Evolutionary conservation across 2,888 invertebrate genomes (phyloP), one percentile per base, ranked within the genome.

Genomic region (Tolmerus cingulatus): DNA sequence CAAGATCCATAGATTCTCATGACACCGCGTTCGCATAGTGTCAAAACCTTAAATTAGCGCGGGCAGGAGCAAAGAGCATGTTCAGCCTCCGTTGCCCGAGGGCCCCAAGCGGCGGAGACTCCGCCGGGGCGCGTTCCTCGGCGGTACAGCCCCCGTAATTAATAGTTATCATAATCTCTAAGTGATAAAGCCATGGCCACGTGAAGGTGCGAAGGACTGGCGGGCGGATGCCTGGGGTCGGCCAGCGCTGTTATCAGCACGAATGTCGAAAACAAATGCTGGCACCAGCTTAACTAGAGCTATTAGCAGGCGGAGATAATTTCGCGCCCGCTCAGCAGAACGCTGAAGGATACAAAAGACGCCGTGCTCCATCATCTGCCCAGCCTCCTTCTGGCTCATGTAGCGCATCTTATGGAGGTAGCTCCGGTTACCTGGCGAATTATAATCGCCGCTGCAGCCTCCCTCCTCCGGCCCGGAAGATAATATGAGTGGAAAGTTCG

Each of bases 1-100:
- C 57, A 86, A 78, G 78, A 86, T 79, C 79, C 86, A 86, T 79
- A 86, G 57, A 78, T 86, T 86, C 86, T 79, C 86, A 86, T 79
- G 86, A 86, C 86, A 86, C 77, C 37, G 78, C 86, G 43, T 79
- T 86, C 78, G 78, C 79, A 78, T 78, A 86, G 78, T 86, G 77
- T 86, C 79, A 86, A 57, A 86, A 43, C 40, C 78, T 78, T 86
- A 74, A 27, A 85, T 74, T 85, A 74, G 43, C 85, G 85, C 27
- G 43, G 74, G 14, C 19, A 43, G 14, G 46, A 46, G 37, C 43
- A 85, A 46, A 85, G 85, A 85, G 0, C 51, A 46, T 27, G 37
- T 74, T 23, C 19, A 30, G 40, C 19, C 37, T 37, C 30, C 46
- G 78, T n/a, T 27, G 78, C 79, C 66, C 66, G 16, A 66, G n/a